Evolutionary conservation across 1,140 invertebrate genomes (phyloP).

Genomic region (Helicoverpa zea): DNA sequence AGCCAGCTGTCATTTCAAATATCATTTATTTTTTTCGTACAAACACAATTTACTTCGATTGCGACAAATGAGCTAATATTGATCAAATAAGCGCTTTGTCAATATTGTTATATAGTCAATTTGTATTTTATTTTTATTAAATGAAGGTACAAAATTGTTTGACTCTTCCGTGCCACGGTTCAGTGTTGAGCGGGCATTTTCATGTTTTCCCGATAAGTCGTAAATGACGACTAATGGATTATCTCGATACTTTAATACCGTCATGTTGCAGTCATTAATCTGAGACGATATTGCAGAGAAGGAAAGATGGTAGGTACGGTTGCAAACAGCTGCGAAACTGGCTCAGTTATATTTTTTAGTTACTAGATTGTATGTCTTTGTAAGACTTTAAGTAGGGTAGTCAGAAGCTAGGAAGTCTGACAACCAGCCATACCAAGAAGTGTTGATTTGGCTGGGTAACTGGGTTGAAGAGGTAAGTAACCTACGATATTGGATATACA

Average conservation of each 20-base stretch:
- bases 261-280: conserved; percentile 11
- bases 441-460: too few species aligned
- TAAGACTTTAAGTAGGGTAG: too few species aligned
- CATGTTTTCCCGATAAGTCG: not conserved
- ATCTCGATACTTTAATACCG: conserved; percentile 1
- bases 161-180: not conserved
- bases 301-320: not conserved
- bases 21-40: conserved; percentile 28
- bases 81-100: conserved; percentile 20
- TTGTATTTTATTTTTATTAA: not conserved
- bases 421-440: too few species aligned
- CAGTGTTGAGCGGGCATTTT: not conserved
- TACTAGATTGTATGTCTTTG: too few species aligned
- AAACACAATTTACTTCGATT: conserved; percentile 43
- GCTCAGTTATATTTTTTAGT: too few species aligned
- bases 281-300: not conserved
- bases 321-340: too few species aligned
- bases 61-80: conserved; percentile 20
- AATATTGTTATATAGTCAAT: not conserved
- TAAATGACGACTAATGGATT: conserved; percentile 22
- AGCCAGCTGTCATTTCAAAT: conserved; percentile 19
- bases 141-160: not conserved
- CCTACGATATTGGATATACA: too few species aligned
- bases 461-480: too few species aligned
- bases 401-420: too few species aligned